phyloP scores from a whole-genome alignment of 2,797 vertebrate species.

The Melanotaenia parkinsoni region DNA sequence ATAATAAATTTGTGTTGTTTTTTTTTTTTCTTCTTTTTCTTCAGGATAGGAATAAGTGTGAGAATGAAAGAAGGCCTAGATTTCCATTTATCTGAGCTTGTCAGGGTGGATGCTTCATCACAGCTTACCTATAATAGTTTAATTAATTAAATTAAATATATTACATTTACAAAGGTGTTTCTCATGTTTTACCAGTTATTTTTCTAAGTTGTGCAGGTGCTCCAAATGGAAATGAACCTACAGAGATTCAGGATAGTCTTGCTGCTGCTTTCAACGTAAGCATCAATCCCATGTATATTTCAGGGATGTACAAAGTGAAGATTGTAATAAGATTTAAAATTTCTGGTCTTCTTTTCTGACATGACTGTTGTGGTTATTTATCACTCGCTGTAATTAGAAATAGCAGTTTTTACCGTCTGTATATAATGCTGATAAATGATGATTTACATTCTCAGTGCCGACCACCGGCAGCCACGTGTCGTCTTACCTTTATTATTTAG shows the following conservation, averaged over 20 bases:
- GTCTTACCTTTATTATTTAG: not conserved
- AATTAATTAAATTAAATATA: slow-evolving; percentile 39
- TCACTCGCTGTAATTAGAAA: slow-evolving; percentile 5
- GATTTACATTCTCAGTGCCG: not conserved
- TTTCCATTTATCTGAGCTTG: slow-evolving; percentile 18
- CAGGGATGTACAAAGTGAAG: slow-evolving; percentile 59
- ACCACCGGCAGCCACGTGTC: not conserved
- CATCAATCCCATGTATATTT: slow-evolving; percentile 58
- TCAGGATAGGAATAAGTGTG: not conserved
- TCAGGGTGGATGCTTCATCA: slow-evolving; percentile 28
- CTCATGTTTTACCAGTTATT: slow-evolving; percentile 21
- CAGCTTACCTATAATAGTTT: slow-evolving; percentile 41
- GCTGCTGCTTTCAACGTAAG: slow-evolving; percentile 44
- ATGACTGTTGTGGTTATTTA: slow-evolving; percentile 13
- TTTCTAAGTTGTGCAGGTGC: slow-evolving; percentile 47
- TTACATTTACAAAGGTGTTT: slow-evolving; percentile 48
- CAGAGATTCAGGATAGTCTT: slow-evolving; percentile 46
- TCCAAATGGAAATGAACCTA: slow-evolving; percentile 55
- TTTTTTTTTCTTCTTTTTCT: not conserved
- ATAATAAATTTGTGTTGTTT: slow-evolving; percentile 1
- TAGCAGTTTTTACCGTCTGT: not conserved
- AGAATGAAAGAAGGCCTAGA: not conserved
- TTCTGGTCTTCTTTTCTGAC: slow-evolving; percentile 14
- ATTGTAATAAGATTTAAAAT: slow-evolving; percentile 54
- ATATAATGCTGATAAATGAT: not conserved